A percentile compares a stretch with the other conserved stretches of the same genome.
These are phyloP conservation scores for Cephalopholis sonnerati DNA, from an alignment of 2,113 vertebrate species.

Conservation along the genomic window DNA sequence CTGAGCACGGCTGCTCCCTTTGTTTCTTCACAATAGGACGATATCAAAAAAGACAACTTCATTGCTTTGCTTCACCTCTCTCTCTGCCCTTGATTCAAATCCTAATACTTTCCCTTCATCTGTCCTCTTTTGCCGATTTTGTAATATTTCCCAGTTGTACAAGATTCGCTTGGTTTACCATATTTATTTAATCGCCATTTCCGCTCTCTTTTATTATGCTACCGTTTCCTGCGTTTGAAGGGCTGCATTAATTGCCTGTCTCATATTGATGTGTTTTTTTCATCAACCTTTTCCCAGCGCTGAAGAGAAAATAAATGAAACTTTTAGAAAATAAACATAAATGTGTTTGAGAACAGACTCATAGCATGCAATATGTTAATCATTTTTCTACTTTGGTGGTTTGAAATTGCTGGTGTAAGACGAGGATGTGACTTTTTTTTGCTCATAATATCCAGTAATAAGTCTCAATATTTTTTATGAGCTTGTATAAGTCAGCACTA, in stretches of 20 bases:
- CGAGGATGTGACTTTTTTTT: slow-evolving; percentile 3
- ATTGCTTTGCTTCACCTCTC: slow-evolving; percentile 42
- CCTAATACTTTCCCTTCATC: slow-evolving; percentile 37
- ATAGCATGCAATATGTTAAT: slow-evolving; percentile 30
- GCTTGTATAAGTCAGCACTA: slow-evolving; percentile 21
- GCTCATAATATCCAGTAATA: slow-evolving; percentile 35
- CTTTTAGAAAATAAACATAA: slow-evolving; percentile 49
- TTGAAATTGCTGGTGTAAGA: slow-evolving; percentile 40
- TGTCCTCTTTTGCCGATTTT: slow-evolving; percentile 43
- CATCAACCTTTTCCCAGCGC: slow-evolving; percentile 36
- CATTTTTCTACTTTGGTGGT: slow-evolving; percentile 31
- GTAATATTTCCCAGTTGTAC: slow-evolving; percentile 70
- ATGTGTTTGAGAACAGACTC: slow-evolving; percentile 38
- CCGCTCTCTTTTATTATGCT: slow-evolving; percentile 63
- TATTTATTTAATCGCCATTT: slow-evolving; percentile 75
- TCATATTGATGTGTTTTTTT: slow-evolving; percentile 52
- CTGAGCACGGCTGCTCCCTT: slow-evolving; percentile 26
- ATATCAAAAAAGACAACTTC: slow-evolving; percentile 45
- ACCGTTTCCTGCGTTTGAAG: slow-evolving; percentile 47
- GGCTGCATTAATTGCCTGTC: slow-evolving; percentile 60
- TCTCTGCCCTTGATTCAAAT: slow-evolving; percentile 19
- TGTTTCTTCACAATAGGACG: slow-evolving; percentile 8
- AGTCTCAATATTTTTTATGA: slow-evolving; percentile 31
- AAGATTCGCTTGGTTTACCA: slow-evolving; percentile 60
- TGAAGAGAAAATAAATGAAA: slow-evolving; percentile 62